Conservation (phyloP, 2,888 invertebrate genomes). For the Hydriomena furcata region DNA sequence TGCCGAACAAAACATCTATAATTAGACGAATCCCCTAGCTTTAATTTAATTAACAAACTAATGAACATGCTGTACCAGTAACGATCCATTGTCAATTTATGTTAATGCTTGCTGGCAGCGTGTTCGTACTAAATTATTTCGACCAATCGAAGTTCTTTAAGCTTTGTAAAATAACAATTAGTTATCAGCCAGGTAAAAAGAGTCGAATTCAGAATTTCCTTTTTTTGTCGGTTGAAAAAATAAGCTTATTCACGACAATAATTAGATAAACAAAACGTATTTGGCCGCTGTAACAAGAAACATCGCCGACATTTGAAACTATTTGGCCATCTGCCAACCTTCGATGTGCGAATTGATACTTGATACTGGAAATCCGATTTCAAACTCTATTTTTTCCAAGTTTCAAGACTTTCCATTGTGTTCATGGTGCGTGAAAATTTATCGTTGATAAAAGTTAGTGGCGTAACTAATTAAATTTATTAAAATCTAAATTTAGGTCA, state of each 20-base stretch:
- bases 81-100: constrained; percentile 4
- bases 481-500: constrained; percentile 38
- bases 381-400: constrained; percentile 11
- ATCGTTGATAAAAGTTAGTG: not conserved
- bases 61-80: constrained; percentile 4
- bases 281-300: constrained; percentile 56
- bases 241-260: constrained; percentile 19
- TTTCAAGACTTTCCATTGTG: not conserved
- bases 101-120: too few relatives aligned
- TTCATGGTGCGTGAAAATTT: not conserved
- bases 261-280: constrained; percentile 52
- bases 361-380: constrained; percentile 57
- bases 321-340: constrained; percentile 62
- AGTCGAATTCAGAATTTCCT: too few relatives aligned
- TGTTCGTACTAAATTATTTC: too few relatives aligned
- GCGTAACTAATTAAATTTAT: not conserved
- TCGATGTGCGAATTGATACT: constrained; percentile 63
- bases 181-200: too few relatives aligned
- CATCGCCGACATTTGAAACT: constrained; percentile 63
- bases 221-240: too few relatives aligned
- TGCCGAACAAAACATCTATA: constrained; percentile 12
- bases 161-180: too few relatives aligned
- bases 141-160: too few relatives aligned
- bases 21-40: constrained; percentile 27
- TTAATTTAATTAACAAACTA: constrained; percentile 18